A percentile compares a stretch with the other conserved stretches of the same genome.
Conservation (phyloP, 2,888 invertebrate genomes). For the Lysandra bellargus region DNA sequence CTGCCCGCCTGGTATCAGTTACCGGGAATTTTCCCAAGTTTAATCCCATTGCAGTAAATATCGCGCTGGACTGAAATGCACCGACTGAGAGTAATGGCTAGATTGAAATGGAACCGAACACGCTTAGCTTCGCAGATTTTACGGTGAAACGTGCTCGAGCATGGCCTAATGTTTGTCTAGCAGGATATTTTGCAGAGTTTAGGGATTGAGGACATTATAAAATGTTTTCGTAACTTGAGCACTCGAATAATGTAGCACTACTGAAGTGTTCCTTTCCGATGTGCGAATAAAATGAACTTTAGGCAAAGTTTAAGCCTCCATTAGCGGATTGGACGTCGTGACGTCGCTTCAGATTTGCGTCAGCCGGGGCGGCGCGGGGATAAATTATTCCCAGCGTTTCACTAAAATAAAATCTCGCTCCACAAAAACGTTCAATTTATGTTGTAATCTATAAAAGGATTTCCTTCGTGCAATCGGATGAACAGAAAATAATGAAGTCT, state of each 20-base stretch:
- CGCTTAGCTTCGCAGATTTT: constrained; percentile 18
- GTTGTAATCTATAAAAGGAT: constrained; percentile 8
- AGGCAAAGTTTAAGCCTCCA: constrained; percentile 66
- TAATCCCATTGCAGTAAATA: constrained; percentile 42
- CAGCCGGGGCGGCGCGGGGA: constrained; percentile 17
- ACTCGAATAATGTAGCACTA: neutral
- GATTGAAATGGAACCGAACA: constrained; percentile 22
- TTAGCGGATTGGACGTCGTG: constrained; percentile 65
- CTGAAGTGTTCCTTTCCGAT: constrained; percentile 37
- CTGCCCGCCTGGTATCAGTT: constrained; percentile 59
- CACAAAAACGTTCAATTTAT: constrained; percentile 18
- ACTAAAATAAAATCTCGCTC: constrained; percentile 35
- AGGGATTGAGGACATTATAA: neutral
- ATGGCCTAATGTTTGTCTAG: constrained; percentile 11
- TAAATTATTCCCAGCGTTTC: constrained; percentile 34
- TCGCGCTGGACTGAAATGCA: constrained; percentile 23
- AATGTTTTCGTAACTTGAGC: neutral
- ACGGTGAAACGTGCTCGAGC: neutral
- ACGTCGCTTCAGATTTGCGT: constrained; percentile 62
- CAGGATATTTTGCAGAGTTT: neutral
- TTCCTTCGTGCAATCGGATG: neutral
- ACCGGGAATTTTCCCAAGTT: constrained; percentile 44
- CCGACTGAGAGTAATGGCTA: constrained; percentile 26
- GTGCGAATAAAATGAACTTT: constrained; percentile 51
- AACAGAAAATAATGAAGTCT: neutral